Evolutionary conservation across 1,140 invertebrate genomes (phyloP).

Genomic region (Bradynema listronoti): DNA sequence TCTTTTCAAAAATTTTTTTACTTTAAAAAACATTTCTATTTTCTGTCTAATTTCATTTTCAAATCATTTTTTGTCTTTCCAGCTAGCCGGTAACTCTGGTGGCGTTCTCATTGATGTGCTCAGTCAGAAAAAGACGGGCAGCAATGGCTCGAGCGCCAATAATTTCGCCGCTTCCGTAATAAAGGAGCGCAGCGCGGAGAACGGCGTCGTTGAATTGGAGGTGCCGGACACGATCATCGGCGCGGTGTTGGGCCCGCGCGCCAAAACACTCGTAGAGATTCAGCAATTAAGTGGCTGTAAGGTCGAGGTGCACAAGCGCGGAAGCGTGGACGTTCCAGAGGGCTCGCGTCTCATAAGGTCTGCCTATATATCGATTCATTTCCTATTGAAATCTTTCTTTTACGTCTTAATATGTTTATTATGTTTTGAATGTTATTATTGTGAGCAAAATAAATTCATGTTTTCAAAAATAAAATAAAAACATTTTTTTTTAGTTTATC

Average conservation of each 20-base stretch:
- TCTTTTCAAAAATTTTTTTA: too few relatives aligned
- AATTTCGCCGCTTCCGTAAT: constrained; percentile 41
- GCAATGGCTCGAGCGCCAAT: constrained; percentile 2
- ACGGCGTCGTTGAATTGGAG: constrained; percentile 34
- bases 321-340: constrained; percentile 87
- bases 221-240: constrained; percentile 86
- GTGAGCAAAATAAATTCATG: background rate
- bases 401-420: constrained; percentile 2
- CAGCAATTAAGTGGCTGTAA: constrained; percentile 89
- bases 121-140: constrained; percentile 39
- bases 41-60: background rate
- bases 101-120: constrained; percentile 49
- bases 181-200: constrained; percentile 33
- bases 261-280: constrained; percentile 88
- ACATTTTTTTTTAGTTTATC: constrained; percentile 44
- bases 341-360: constrained; percentile 86
- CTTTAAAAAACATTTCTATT: background rate
- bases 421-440: background rate
- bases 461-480: background rate
- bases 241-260: constrained; percentile 88
- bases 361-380: constrained; percentile 8
- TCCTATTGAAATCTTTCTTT: constrained; percentile 2
- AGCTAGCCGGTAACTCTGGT: constrained; percentile 32
- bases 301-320: constrained; percentile 97
- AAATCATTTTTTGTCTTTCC: constrained; percentile 20